Conservation (phyloP, 2,888 invertebrate species). For the Zygaena filipendulae region DNA sequence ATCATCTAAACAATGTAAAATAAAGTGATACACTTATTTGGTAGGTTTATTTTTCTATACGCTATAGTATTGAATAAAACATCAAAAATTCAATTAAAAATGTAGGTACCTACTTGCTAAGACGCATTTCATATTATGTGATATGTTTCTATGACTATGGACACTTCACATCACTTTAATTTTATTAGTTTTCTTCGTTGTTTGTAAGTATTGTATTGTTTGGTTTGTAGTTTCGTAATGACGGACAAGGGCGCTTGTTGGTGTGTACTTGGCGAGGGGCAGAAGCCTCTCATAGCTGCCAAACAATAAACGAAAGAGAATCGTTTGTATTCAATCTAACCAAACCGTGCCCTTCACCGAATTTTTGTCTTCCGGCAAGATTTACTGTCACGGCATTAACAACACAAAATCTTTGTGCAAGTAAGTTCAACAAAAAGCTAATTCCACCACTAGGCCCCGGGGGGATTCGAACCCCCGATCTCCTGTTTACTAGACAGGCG, state of each 20-base stretch:
- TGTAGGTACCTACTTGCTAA: too few relatives aligned
- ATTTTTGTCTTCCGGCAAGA: conserved; percentile 62
- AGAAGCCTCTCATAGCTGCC: conserved; percentile 53
- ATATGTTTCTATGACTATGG: too few relatives aligned
- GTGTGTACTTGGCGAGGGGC: conserved; percentile 69
- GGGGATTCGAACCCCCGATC: conserved; percentile 69
- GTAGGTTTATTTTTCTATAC: too few relatives aligned
- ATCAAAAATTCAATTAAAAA: too few relatives aligned
- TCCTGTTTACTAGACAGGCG: conserved; percentile 70
- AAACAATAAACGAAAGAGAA: conserved; percentile 47
- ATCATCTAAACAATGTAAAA: too few relatives aligned
- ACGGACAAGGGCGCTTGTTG: conserved; percentile 60
- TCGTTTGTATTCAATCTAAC: conserved; percentile 56
- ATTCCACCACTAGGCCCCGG: conserved; percentile 46
- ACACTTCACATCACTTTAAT: too few relatives aligned
- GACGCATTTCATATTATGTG: too few relatives aligned
- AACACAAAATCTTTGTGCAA: conserved; percentile 67
- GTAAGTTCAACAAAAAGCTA: too few relatives aligned
- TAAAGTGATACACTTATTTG: too few relatives aligned
- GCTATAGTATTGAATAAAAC: too few relatives aligned
- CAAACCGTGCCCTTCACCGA: conserved; percentile 49
- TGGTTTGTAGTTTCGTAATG: conserved; percentile 56
- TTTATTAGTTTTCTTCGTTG: too few relatives aligned
- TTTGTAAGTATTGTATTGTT: too few relatives aligned
- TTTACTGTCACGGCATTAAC: conserved; percentile 60